Base-by-base conservation (phyloP, 2,888 invertebrate species). In the Trachelus troglodyta region DNA sequence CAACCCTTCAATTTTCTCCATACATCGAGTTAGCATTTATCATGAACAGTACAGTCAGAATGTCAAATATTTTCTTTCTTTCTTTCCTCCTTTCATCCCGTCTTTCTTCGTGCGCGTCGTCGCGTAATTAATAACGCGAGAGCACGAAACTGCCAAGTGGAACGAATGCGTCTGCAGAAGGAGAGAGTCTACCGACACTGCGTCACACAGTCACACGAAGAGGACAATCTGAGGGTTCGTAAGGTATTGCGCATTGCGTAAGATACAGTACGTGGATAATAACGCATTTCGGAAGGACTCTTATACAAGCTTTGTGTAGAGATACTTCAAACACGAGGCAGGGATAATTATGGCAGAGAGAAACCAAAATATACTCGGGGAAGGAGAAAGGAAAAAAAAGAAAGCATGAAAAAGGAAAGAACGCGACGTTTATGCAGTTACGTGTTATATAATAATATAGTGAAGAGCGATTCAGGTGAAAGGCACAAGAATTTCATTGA, bases 1-100 rank as follows among this genome's bases (percentile, higher is more conserved):
- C 74, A 12, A 30, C 35, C 71, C 34, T 74, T 15, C 56, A 74
- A 34, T 56, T 77, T 69, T 69, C 12, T 40, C 31, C 74, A n/a
- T 12, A 40, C 33, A 56, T 40, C 69, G 40, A 75, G 56, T 30
- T 56, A 23, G 71, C 78, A 78, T 76, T 78, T 76, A 76, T 76
- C 76, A 78, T 76, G 73, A 78, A 73, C 30, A n/a, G 83, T 76
- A 83, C 71, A 77, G 76, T 76, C 78, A 74, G 81, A 81, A 80
- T 75, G 78, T 33, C 69, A 71, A 56, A 23, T 23, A 40, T 40
- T 30, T 69, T 37, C 30, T 34, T 23, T 68, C 31, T 11, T 75
- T 71, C 23, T 31, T 34, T 75, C 71, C 31, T 69, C 33, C 69
- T 30, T 34, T 77, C 31, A 1, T 35, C 31, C 75, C 15, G 30